phyloP scores from a whole-genome alignment of 2,888 invertebrate species.

The Macrosoma leucophasiata region DNA sequence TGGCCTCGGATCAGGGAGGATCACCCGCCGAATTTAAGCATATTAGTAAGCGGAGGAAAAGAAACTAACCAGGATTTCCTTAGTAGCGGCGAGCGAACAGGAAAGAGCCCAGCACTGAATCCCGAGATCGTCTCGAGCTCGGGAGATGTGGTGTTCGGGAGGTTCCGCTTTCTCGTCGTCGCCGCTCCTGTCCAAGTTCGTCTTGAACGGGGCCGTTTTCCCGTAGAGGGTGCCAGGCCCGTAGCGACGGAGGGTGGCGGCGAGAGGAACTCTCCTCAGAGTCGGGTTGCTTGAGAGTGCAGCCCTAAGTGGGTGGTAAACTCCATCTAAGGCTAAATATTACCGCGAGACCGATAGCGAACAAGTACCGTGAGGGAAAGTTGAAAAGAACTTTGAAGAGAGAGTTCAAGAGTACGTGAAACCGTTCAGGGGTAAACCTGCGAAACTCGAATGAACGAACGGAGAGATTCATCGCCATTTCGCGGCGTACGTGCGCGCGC shows the following conservation, averaged over 20 bases:
- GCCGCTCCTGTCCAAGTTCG: slow-evolving; percentile 54
- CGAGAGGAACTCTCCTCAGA: slow-evolving; percentile 41
- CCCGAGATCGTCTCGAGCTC: slow-evolving; percentile 43
- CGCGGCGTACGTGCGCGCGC: slow-evolving; percentile 31
- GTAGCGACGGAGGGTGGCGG: slow-evolving; percentile 46
- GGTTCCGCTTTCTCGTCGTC: slow-evolving; percentile 41
- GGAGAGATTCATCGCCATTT: slow-evolving; percentile 52
- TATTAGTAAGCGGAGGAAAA: slow-evolving; percentile 83
- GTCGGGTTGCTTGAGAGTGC: slow-evolving; percentile 78
- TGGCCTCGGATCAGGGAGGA: slow-evolving; percentile 61
- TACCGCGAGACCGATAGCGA: slow-evolving; percentile 79
- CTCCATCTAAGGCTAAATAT: slow-evolving; percentile 77
- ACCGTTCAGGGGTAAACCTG: slow-evolving; percentile 74
- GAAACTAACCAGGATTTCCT: slow-evolving; percentile 50
- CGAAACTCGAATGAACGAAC: slow-evolving; percentile 71
- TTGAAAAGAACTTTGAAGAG: slow-evolving; percentile 82
- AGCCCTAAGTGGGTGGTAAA: slow-evolving; percentile 78
- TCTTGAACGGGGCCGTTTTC: slow-evolving; percentile 68
- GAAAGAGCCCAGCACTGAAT: slow-evolving; percentile 78
- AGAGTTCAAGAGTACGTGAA: slow-evolving; percentile 70
- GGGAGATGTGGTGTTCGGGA: slow-evolving; percentile 75
- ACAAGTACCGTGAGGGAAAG: slow-evolving; percentile 83
- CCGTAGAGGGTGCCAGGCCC: slow-evolving; percentile 73
- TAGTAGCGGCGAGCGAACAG: slow-evolving; percentile 60
- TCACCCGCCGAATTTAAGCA: slow-evolving; percentile 77